Evolutionary conservation across 2,888 invertebrate genomes (phyloP).

Genomic region (Notocelia uddmanniana): DNA sequence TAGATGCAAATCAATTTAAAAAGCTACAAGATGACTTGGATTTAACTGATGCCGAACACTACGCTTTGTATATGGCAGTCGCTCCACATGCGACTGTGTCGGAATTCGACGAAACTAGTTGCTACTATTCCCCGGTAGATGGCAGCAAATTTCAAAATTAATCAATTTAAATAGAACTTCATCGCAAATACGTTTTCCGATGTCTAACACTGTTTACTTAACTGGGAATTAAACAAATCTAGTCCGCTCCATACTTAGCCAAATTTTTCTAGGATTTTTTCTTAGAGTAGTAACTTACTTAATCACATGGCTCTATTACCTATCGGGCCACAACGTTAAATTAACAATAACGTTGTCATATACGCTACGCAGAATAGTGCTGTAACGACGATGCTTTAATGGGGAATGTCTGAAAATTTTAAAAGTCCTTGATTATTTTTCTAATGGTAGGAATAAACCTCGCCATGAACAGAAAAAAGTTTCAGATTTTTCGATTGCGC

Average conservation of each 20-base stretch:
- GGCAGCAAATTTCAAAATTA: slow-evolving; percentile 88
- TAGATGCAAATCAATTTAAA: slow-evolving; percentile 74
- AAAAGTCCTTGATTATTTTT: too few species aligned
- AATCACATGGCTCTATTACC: background rate
- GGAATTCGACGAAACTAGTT: slow-evolving; percentile 95
- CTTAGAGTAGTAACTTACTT: background rate
- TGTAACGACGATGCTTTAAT: background rate
- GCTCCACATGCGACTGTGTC: slow-evolving; percentile 95
- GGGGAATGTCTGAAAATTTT: background rate
- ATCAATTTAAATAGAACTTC: slow-evolving; percentile 23
- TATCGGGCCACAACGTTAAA: background rate
- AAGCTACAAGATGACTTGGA: slow-evolving; percentile 87
- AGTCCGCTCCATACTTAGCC: slow-evolving; percentile 41
- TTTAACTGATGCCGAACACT: slow-evolving; percentile 94
- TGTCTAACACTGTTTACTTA: background rate
- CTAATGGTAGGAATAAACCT: too few species aligned
- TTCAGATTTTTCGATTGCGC: too few species aligned
- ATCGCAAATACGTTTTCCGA: background rate
- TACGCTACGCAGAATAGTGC: background rate
- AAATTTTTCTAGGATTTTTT: slow-evolving; percentile 45
- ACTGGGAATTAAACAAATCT: slow-evolving; percentile 8
- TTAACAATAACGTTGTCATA: too few species aligned
- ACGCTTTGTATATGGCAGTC: slow-evolving; percentile 94
- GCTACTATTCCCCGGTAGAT: slow-evolving; percentile 94
- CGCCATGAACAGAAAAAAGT: too few species aligned